A percentile compares a stretch with the other conserved stretches of the same genome.
These are phyloP conservation scores for Drosophila demipolita DNA, from an alignment of 2,888 invertebrate genomes.

Conservation along the genomic window DNA sequence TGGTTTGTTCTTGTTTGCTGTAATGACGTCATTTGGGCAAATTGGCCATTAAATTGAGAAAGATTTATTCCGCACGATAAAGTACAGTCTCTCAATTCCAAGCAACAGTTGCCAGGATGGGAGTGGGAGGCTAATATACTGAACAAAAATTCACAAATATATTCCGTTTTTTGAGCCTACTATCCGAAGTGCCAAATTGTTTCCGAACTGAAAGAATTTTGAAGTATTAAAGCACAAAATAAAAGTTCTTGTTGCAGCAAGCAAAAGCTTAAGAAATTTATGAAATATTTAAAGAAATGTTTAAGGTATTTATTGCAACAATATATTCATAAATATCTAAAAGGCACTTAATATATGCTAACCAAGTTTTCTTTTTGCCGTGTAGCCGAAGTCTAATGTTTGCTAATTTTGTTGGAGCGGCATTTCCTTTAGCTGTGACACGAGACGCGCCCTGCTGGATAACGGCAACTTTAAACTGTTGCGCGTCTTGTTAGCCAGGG, in stretches of 20 bases:
- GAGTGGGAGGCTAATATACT: neutral
- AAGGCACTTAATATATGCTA: neutral
- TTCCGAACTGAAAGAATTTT: neutral
- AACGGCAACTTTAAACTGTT: constrained; percentile 72
- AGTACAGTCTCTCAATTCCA: constrained; percentile 47
- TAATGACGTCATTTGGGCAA: constrained; percentile 77
- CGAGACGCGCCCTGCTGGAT: constrained; percentile 48
- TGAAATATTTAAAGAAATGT: neutral
- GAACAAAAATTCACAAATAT: neutral
- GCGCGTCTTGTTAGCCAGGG: constrained; percentile 62
- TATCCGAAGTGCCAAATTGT: neutral
- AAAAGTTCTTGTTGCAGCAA: too few relatives aligned
- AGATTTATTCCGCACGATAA: constrained; percentile 81
- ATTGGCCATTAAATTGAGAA: constrained; percentile 76
- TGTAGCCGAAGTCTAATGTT: constrained; percentile 30
- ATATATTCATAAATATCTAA: neutral
- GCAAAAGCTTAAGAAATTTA: neutral
- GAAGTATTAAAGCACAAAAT: neutral
- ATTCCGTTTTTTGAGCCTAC: neutral
- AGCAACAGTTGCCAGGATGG: constrained; percentile 67
- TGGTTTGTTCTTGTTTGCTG: constrained; percentile 21
- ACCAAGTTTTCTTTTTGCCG: neutral
- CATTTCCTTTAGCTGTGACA: constrained; percentile 29
- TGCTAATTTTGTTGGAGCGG: constrained; percentile 44
- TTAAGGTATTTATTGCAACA: neutral